A percentile compares a stretch with the other conserved stretches of the same genome.
Evolutionary conservation across 2,888 invertebrate species (phyloP).

Genomic region (Lottia gigantea): DNA sequence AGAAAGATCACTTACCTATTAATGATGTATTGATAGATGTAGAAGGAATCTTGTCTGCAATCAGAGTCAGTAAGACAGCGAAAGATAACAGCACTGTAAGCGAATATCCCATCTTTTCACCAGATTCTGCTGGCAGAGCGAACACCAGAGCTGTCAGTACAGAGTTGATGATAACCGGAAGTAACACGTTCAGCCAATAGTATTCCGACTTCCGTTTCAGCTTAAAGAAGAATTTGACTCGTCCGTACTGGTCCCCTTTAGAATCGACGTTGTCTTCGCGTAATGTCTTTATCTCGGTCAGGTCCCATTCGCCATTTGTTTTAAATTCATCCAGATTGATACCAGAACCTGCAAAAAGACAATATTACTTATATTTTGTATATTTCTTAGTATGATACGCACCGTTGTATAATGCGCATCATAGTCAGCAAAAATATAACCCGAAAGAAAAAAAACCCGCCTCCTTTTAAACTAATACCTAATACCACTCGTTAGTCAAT

Average conservation of each 20-base stretch:
- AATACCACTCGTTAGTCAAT: too few species aligned
- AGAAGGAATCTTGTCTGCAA: slow-evolving; percentile 36
- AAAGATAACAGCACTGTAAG: slow-evolving; percentile 40
- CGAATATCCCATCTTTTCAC: slow-evolving; percentile 38
- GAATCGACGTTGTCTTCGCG: background rate
- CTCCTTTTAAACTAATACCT: too few species aligned
- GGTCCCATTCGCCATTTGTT: slow-evolving; percentile 20
- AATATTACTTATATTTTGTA: too few species aligned
- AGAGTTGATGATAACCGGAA: slow-evolving; percentile 36
- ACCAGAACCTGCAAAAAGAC: background rate
- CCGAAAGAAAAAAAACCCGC: too few species aligned
- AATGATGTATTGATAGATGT: slow-evolving; percentile 34
- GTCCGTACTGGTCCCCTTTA: slow-evolving; percentile 15
- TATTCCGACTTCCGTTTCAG: slow-evolving; percentile 28
- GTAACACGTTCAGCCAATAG: slow-evolving; percentile 33
- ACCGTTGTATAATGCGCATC: too few species aligned
- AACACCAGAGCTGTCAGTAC: slow-evolving; percentile 36
- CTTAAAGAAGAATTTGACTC: slow-evolving; percentile 23
- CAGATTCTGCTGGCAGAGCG: slow-evolving; percentile 33
- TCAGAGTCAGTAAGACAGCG: slow-evolving; percentile 39
- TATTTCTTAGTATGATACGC: too few species aligned
- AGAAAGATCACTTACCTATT: slow-evolving; percentile 24
- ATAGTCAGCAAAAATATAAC: too few species aligned
- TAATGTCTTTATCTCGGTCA: background rate
- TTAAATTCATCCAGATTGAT: slow-evolving; percentile 17